Conservation (phyloP, 2,113 vertebrate genomes). For the Hucho hucho region DNA sequence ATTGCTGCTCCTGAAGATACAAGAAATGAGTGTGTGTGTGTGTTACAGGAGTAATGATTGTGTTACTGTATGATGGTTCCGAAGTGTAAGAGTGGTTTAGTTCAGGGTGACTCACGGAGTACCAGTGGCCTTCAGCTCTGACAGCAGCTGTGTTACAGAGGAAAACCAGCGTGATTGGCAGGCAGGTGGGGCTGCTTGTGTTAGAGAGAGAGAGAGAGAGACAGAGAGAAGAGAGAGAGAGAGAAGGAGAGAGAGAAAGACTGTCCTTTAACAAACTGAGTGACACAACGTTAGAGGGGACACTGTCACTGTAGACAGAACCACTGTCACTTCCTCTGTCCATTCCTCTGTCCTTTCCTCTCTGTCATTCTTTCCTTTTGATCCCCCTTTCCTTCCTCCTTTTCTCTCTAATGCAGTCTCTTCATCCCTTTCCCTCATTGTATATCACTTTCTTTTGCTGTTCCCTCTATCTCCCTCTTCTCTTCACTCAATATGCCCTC, state of each 20-base stretch:
- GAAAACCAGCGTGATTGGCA: neutral
- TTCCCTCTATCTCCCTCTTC: neutral
- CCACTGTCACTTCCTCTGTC: neutral
- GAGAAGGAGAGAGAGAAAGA: neutral
- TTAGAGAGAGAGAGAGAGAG: neutral
- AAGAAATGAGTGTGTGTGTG: too few species aligned
- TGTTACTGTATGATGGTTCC: neutral
- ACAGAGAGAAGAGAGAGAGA: neutral
- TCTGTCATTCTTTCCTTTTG: neutral
- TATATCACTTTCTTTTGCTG: neutral
- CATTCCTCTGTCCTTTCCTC: neutral
- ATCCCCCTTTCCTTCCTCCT: neutral
- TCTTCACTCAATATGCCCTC: slow-evolving; percentile 16
- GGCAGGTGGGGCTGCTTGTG: neutral
- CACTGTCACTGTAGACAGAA: neutral
- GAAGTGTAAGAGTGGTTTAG: neutral
- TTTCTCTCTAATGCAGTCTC: neutral
- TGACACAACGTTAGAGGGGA: neutral
- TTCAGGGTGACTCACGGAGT: neutral
- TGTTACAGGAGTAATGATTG: neutral
- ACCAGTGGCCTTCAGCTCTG: neutral
- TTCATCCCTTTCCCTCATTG: neutral
- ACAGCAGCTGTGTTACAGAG: slow-evolving; percentile 1
- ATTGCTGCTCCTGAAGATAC: neutral
- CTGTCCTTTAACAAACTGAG: neutral